Base-by-base conservation (phyloP, 2,888 invertebrate species). In the Andrena trimmerana region DNA sequence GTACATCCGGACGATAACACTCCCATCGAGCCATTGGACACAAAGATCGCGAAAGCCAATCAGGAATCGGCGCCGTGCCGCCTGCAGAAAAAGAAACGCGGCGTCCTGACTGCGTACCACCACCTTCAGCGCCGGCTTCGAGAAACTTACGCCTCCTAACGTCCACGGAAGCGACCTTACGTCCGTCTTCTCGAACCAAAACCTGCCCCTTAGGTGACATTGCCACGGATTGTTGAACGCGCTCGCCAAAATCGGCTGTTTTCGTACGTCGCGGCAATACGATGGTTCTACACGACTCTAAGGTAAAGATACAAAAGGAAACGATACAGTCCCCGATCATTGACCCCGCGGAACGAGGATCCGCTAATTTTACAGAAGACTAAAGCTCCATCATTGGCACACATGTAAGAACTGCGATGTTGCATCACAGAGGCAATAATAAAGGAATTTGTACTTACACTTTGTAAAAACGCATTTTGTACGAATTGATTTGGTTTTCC, bases 71-170 rank as follows among this genome's bases (percentile, higher is more conserved):
- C 95, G 77, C 90, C 94, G 6, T 94, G 95, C 80, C 91, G 94
- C 74, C 92, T 91, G 90, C 94, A 94, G 86, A 95, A 87, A 94
- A 95, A 91, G 93, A 95, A 94, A 81, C 91, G 94, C 52, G 96
- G 96, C 81, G 95, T 97, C 66, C 94, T 96, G 85, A 96, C 96
- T 91, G 97, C 97, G 5, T 97, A 96, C 75, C 97, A 97, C 89
- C 95, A 96, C 91, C 95, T 97, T 87, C 97, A 97, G 93, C 96
- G 96, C 91, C 95, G 96, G 77, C 96, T 97, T 94, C 94, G 96
- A 86, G 96, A 96, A 92, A 96, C 96, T 36, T 97, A 97, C 94
- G 96, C 96, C 89, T 96, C 92, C 63, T 93, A 92, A 92, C 84
- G 62, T 27, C 48, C 20, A 27, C 59, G 50, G 20, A 63, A 8